Evolutionary conservation across 2,888 invertebrate genomes (phyloP).

Genomic region (Drosophila buzzatii): DNA sequence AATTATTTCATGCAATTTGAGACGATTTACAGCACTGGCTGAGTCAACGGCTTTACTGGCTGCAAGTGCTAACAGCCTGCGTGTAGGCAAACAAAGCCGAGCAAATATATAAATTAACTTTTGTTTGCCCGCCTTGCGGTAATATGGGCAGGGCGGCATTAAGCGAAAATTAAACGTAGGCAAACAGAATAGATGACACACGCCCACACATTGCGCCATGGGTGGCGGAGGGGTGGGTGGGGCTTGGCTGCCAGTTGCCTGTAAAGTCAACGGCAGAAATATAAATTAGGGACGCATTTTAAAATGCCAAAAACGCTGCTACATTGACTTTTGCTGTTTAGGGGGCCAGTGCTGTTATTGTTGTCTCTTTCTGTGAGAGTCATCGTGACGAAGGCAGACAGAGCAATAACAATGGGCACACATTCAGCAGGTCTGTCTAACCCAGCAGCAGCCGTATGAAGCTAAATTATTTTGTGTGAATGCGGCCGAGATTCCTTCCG

Average conservation of each 20-base stretch:
- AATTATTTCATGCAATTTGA: constrained; percentile 81
- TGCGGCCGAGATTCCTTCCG: constrained; percentile 65
- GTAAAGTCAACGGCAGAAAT: constrained; percentile 37
- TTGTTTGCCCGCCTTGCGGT: constrained; percentile 44
- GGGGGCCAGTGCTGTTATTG: constrained; percentile 5
- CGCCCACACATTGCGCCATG: constrained; percentile 10
- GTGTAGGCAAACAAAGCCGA: constrained; percentile 57
- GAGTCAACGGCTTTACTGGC: constrained; percentile 47
- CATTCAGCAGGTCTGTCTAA: constrained; percentile 23
- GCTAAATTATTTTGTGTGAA: constrained; percentile 73
- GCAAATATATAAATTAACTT: constrained; percentile 78
- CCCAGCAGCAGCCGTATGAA: constrained; percentile 44
- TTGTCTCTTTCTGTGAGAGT: constrained; percentile 24
- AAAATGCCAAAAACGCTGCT: constrained; percentile 45
- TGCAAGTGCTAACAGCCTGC: constrained; percentile 52
- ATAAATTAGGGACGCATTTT: constrained; percentile 50
- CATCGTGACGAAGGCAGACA: constrained; percentile 32
- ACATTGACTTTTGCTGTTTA: constrained; percentile 56
- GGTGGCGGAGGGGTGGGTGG: neutral
- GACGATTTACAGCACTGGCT: constrained; percentile 76
- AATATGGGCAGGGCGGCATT: constrained; percentile 5
- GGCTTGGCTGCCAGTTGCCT: no score
- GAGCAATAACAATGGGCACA: constrained; percentile 41
- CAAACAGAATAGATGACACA: constrained; percentile 47
- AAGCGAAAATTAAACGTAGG: constrained; percentile 67